These are phyloP conservation scores for Miniopterus natalensis DNA, from an alignment of 2,113 vertebrate genomes.

Conservation along the genomic window DNA sequence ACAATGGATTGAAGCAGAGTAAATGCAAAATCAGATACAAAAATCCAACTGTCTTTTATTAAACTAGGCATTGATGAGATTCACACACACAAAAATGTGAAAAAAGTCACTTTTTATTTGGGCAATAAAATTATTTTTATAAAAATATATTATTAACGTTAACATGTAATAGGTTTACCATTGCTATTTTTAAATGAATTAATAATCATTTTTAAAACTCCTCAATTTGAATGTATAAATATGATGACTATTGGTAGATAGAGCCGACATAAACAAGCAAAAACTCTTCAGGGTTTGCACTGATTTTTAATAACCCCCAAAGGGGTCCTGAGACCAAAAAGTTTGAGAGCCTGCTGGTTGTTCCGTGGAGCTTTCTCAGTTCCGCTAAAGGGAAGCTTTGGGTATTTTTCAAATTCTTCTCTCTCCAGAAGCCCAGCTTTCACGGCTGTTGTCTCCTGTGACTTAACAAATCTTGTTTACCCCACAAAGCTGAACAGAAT, in stretches of 20 bases:
- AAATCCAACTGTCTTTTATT: neutral
- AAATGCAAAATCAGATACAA: neutral
- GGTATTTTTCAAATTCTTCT: constrained; percentile 11
- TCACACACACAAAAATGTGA: neutral
- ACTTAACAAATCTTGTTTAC: neutral
- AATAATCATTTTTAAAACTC: neutral
- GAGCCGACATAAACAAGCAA: neutral
- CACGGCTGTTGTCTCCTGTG: neutral
- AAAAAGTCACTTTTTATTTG: neutral
- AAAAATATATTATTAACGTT: neutral
- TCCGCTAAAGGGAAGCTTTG: neutral
- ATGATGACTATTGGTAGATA: neutral
- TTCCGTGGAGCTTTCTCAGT: neutral
- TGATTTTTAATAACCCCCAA: neutral
- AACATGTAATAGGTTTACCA: neutral
- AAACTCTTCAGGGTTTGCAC: neutral
- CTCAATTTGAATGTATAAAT: neutral
- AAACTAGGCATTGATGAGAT: neutral
- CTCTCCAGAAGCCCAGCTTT: neutral
- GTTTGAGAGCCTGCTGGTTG: neutral
- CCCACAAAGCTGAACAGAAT: neutral
- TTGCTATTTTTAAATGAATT: constrained; percentile 30
- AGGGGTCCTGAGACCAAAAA: neutral
- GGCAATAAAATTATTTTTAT: neutral
- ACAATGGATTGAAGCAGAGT: neutral